A percentile compares a stretch with the other conserved stretches of the same genome.
phyloP scores from a whole-genome alignment of 1,140 invertebrate genomes.

The Riptortus pedestris region DNA sequence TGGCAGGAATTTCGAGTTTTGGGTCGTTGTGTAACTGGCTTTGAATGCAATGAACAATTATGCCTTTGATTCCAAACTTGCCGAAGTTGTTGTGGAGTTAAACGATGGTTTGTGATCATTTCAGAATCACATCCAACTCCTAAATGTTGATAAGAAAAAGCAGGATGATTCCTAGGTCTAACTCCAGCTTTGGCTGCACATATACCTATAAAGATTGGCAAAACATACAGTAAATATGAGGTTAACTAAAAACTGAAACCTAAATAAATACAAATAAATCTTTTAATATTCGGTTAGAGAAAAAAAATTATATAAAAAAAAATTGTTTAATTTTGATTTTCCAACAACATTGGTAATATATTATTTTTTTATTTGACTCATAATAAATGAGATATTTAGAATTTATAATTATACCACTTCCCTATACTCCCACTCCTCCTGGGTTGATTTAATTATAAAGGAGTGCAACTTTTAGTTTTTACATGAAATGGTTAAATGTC shows the following conservation, averaged over 20 bases:
- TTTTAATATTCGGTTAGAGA: background rate
- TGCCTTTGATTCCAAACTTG: slow-evolving; percentile 21
- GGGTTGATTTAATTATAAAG: too few relatives aligned
- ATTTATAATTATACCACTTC: too few relatives aligned
- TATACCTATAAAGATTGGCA: slow-evolving; percentile 35
- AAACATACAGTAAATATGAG: background rate
- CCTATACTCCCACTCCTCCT: too few relatives aligned
- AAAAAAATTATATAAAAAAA: too few relatives aligned
- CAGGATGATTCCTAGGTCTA: slow-evolving; percentile 45
- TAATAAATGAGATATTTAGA: too few relatives aligned
- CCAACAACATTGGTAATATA: too few relatives aligned
- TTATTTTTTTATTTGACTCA: too few relatives aligned
- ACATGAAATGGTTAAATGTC: too few relatives aligned
- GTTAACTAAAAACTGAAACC: background rate
- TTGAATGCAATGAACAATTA: slow-evolving; percentile 18
- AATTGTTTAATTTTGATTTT: too few relatives aligned
- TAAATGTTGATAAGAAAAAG: slow-evolving; percentile 48
- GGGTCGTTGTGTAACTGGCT: too few relatives aligned
- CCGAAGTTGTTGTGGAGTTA: slow-evolving; percentile 25
- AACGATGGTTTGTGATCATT: slow-evolving; percentile 28
- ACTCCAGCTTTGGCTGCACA: slow-evolving; percentile 43
- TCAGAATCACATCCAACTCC: slow-evolving; percentile 36
- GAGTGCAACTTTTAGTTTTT: too few relatives aligned
- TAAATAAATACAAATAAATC: background rate
- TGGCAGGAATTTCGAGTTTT: too few relatives aligned